Base-by-base conservation (phyloP, 2,113 vertebrate species). In the Bombycilla garrulus region DNA sequence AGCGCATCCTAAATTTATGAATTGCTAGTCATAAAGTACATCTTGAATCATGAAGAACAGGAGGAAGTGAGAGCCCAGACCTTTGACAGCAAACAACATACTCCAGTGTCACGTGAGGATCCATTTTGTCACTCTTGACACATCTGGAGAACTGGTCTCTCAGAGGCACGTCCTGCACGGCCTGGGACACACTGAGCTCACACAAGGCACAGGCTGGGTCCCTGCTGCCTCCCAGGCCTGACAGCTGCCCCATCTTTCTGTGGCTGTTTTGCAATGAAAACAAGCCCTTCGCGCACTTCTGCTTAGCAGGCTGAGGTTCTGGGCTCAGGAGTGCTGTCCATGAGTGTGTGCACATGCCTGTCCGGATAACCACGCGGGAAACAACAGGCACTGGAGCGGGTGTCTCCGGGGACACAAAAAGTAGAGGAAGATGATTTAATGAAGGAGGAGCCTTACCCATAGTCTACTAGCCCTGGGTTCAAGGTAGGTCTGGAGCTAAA, bases 291-390 rank as follows among this genome's bases (percentile, higher is more conserved):
- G 3, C 1, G 26, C 19, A 5, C 12, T n/a, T 28, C 10, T 56
- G 20, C 3, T 18, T 1, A 21, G 58, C 1, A 90, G 64, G n/a
- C 58, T 38, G 12, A 15, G 51, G 8, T 6, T n/a, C 19, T 9
- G 8, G 28, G 11, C 45, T 29, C 1, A 45, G 47, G 20, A 0
- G 0, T 8, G 35, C 26, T 26, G 70, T 1, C 8, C 13, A 8
- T 2, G 29, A 21, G 50, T 3, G 40, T 15, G 38, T 12, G 24
- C 42, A 3, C 0, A 1, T 10, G 28, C 15, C 53, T 11, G 18
- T 5, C n/a, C 66, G 21, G 21, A 15, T 1, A 6, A 3, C 42
- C 77, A 17, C 0, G 1, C 67, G 38, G 45, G 47, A 33, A 44
- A n/a, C 33, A 33, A 6, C 58, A 65, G 29, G 28, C 64, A 16